Base-by-base conservation (phyloP, 1,140 invertebrate genomes). In the Drosophila orena region DNA sequence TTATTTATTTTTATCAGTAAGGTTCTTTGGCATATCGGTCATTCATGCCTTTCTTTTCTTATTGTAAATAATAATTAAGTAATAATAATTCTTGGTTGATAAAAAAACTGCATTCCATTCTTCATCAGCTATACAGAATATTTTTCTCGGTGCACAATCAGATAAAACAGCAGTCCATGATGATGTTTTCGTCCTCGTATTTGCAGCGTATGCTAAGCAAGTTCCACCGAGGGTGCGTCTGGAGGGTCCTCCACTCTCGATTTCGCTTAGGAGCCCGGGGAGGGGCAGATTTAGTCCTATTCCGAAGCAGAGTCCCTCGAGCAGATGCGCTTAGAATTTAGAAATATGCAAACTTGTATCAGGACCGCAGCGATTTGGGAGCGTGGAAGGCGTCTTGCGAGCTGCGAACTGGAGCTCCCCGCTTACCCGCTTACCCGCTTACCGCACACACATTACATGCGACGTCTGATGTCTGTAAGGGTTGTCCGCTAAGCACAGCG, bases 321-420 rank as follows among this genome's bases (percentile, higher is more conserved):
- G 43, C 84, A 88, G 83, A 89, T 88, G 83, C 79, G 83, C 72
- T 88, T 88, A 88, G 83, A 88, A 88, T 89, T 88, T 88, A 88
- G 83, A 88, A 88, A 88, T 88, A 88, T 88, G 83, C 83, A 88
- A 88, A 88, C 83, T 88, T 88, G 76, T 88, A 88, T 86, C 81
- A 88, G 83, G 83, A 53, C 42, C 71, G n/a, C 83, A 88, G 83
- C 83, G 76, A 49, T 44, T n/a, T 27, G 27, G 61, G 43, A 50
- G 58, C 74, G 70, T 24, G 15, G 60, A 40, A 47, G 52, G 60
- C 53, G 44, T 64, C 44, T 52, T 50, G 24, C 20, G 24, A 59
- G 24, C 27, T 12, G 3, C 20, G n/a, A 6, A 15, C 2, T 15
- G 14, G 7, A 8, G n/a, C 40, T 17, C n/a, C 7, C 40, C 14